These are phyloP conservation scores for Diarsia brunnea DNA, from an alignment of 2,888 invertebrate species.

Conservation along the genomic window DNA sequence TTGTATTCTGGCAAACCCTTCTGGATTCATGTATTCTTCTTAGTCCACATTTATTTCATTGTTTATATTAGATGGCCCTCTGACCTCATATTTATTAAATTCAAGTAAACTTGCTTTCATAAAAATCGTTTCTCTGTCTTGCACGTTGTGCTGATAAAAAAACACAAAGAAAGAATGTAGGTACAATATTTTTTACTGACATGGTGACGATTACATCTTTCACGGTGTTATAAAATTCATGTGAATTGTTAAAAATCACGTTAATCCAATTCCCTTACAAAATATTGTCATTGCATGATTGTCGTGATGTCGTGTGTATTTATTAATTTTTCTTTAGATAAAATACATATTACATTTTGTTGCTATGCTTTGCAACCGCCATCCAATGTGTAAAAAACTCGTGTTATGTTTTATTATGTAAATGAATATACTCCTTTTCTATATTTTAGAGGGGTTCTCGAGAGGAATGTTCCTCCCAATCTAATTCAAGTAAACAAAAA, in stretches of 20 bases:
- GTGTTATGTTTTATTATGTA: background rate
- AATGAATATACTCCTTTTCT: conserved; percentile 38
- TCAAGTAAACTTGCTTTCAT: background rate
- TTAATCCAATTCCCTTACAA: too few relatives aligned
- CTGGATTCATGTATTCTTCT: conserved; percentile 3
- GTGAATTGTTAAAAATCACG: background rate
- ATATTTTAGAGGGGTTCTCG: conserved; percentile 68
- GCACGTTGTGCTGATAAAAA: background rate
- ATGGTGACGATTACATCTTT: background rate
- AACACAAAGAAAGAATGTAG: background rate
- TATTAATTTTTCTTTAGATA: background rate
- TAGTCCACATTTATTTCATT: background rate
- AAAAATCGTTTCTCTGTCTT: background rate
- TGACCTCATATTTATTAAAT: background rate
- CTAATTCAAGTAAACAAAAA: conserved; percentile 57
- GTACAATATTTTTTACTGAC: background rate
- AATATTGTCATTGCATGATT: conserved; percentile 16
- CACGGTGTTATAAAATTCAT: background rate
- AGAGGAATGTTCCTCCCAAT: conserved; percentile 53
- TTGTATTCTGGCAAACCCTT: conserved; percentile 21
- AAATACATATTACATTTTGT: background rate
- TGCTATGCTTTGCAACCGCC: conserved; percentile 12
- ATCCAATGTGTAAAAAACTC: background rate
- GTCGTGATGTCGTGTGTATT: background rate
- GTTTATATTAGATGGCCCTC: too few relatives aligned